phyloP scores from a whole-genome alignment of 2,888 invertebrate species.

The Aphidoletes aphidimyza region DNA sequence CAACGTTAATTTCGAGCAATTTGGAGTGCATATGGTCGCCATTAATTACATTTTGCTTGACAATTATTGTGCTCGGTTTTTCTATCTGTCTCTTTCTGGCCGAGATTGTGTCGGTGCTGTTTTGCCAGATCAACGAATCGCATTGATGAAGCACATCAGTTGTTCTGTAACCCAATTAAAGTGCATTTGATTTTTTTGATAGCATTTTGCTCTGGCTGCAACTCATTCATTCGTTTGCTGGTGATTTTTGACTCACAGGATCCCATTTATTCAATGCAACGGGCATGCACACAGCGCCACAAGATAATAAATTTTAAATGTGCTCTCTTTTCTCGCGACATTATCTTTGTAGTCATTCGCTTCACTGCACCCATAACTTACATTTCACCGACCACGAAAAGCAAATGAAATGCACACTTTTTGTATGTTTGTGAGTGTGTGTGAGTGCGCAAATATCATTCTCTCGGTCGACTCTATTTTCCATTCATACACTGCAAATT shows the following conservation, averaged over 20 bases:
- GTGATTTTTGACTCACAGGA: background rate
- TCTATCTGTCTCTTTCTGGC: too few relatives aligned
- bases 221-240: background rate
- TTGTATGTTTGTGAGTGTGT: too few relatives aligned
- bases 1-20: background rate
- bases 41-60: conserved; percentile 42
- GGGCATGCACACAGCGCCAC: background rate
- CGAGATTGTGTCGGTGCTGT: background rate
- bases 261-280: background rate
- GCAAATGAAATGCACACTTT: conserved; percentile 5
- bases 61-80: background rate
- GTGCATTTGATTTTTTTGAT: background rate
- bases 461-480: background rate
- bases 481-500: conserved; percentile 15
- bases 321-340: conserved; percentile 27
- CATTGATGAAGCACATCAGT: background rate
- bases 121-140: background rate
- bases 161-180: conserved; percentile 28
- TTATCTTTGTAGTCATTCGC: conserved; percentile 36
- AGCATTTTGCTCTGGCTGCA: background rate
- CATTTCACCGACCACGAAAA: conserved; percentile 34
- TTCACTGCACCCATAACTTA: conserved; percentile 29
- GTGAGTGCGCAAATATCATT: conserved; percentile 3
- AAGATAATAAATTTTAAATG: conserved; percentile 18
- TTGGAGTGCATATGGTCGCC: conserved; percentile 30